Conservation (phyloP, 2,797 vertebrate species). For the Chrosomus eos region DNA sequence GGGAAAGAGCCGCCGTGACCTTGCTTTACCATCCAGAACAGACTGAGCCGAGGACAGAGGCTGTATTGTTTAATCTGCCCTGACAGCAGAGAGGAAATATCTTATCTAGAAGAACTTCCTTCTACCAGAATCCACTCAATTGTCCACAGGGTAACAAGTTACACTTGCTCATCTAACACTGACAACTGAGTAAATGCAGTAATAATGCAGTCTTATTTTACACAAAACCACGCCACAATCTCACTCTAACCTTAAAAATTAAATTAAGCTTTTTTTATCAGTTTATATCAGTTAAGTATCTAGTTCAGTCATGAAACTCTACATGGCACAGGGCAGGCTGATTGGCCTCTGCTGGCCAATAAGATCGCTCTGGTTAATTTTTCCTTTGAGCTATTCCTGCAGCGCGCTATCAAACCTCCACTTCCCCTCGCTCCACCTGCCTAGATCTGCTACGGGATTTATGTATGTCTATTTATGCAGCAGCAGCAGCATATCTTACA, state of each 20-base stretch:
- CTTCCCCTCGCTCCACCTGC: not conserved
- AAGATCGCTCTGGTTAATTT: not conserved
- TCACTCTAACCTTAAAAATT: not conserved
- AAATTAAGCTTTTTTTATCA: not conserved
- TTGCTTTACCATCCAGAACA: slow-evolving; percentile 42
- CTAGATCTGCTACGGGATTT: not conserved
- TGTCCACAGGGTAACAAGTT: slow-evolving; percentile 44
- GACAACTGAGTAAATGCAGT: not conserved
- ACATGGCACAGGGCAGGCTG: not conserved
- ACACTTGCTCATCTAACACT: slow-evolving; percentile 26
- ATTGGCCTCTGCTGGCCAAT: not conserved
- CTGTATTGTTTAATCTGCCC: slow-evolving; percentile 51
- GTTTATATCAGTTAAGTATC: not conserved
- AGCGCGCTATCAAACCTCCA: not conserved
- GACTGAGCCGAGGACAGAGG: slow-evolving; percentile 40
- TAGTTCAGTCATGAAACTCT: not conserved
- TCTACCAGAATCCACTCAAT: slow-evolving; percentile 44
- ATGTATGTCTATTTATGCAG: not conserved
- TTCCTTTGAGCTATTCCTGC: not conserved
- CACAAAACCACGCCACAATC: not conserved
- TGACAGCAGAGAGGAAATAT: slow-evolving; percentile 54
- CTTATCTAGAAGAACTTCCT: slow-evolving; percentile 51
- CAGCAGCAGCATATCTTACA: not conserved
- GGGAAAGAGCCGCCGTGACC: slow-evolving; percentile 43
- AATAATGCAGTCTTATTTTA: not conserved